Evolutionary conservation across 2,797 vertebrate genomes (phyloP).

Genomic region (Pangasius krempfi): DNA sequence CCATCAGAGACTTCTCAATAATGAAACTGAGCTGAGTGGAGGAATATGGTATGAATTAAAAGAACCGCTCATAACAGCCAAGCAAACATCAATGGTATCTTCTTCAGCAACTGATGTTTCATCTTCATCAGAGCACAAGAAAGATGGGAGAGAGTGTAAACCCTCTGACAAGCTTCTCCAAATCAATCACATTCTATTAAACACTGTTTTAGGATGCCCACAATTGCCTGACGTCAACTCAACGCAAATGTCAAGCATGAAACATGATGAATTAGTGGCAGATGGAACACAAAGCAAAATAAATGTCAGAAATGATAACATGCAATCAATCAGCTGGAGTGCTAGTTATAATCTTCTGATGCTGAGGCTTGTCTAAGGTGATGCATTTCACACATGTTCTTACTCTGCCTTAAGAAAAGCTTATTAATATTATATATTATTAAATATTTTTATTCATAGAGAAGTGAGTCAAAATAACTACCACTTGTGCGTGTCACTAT

Average conservation of each 20-base stretch:
- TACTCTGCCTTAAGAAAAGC: conserved; percentile 22
- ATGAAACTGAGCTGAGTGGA: conserved; percentile 52
- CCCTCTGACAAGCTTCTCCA: background rate
- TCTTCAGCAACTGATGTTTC: background rate
- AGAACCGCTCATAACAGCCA: background rate
- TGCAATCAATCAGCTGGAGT: conserved; percentile 19
- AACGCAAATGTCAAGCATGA: conserved; percentile 15
- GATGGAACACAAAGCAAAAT: conserved; percentile 20
- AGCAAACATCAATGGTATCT: conserved; percentile 3
- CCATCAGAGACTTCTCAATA: conserved; percentile 59
- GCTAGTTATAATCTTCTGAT: conserved; percentile 12
- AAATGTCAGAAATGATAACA: conserved; percentile 31
- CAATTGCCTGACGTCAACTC: conserved; percentile 6
- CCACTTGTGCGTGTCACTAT: background rate
- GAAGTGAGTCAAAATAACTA: background rate
- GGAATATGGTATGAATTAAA: conserved; percentile 64
- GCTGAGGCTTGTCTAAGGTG: background rate
- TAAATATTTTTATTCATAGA: background rate
- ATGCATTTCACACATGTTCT: background rate
- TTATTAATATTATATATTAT: background rate
- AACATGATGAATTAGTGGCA: conserved; percentile 14
- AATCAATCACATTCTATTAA: conserved; percentile 32
- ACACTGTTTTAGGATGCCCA: background rate
- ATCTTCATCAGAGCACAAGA: conserved; percentile 1
- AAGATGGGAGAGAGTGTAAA: background rate